phyloP scores from a whole-genome alignment of 2,888 invertebrate species.

The Acrobasis suavella region DNA sequence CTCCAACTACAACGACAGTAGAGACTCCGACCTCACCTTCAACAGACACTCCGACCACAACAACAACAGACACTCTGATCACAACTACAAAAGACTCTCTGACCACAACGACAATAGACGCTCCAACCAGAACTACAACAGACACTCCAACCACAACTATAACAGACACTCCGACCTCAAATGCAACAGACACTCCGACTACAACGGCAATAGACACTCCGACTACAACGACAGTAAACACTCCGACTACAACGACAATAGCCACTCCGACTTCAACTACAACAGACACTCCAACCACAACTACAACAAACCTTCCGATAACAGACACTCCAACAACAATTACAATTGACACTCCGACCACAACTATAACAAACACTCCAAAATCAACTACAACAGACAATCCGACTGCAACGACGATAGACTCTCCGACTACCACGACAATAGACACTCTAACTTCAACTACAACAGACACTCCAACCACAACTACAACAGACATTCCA shows the following conservation, averaged over 20 bases:
- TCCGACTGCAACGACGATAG: too few relatives aligned
- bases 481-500: neutral
- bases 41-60: slow-evolving; percentile 17
- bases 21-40: slow-evolving; percentile 14
- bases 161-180: slow-evolving; percentile 4
- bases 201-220: neutral
- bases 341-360: neutral
- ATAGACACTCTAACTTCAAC: neutral
- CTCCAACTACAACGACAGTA: neutral
- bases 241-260: slow-evolving; percentile 13
- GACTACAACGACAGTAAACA: too few relatives aligned
- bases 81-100: slow-evolving; percentile 16
- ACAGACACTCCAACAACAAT: slow-evolving; percentile 15
- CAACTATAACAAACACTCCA: too few relatives aligned
- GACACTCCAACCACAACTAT: slow-evolving; percentile 9
- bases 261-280: slow-evolving; percentile 7
- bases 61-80: slow-evolving; percentile 21
- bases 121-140: neutral
- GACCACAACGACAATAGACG: slow-evolving; percentile 2
- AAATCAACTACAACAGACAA: too few relatives aligned
- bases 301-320: neutral
- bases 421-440: neutral
- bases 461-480: neutral
- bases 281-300: neutral
- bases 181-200: slow-evolving; percentile 24